phyloP scores from a whole-genome alignment of 2,797 vertebrate species.

The Ctenopoma multispine region DNA sequence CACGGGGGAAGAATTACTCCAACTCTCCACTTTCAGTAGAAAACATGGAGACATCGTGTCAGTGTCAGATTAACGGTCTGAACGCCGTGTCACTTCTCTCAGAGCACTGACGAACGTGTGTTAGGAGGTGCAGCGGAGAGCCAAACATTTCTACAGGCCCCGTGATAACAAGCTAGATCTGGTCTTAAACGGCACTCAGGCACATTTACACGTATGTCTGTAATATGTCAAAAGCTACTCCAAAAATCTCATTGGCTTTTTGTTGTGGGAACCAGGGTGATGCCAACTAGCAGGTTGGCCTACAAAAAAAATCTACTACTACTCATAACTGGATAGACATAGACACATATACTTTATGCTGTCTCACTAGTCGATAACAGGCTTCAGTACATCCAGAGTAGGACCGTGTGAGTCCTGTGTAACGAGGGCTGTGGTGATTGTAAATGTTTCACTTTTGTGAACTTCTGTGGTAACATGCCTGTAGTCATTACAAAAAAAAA shows the following conservation, averaged over 20 bases:
- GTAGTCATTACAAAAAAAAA: constrained; percentile 34
- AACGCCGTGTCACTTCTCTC: constrained; percentile 18
- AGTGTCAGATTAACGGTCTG: constrained; percentile 35
- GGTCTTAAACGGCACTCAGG: constrained; percentile 51
- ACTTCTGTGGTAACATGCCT: constrained; percentile 6
- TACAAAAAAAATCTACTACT: too few species aligned
- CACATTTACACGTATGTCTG: not conserved
- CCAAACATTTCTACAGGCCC: constrained; percentile 57
- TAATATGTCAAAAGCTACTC: not conserved
- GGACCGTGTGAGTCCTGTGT: not conserved
- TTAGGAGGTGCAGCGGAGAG: constrained; percentile 54
- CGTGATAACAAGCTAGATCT: constrained; percentile 65
- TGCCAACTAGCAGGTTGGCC: too few species aligned
- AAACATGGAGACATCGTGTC: constrained; percentile 33
- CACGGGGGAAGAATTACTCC: too few species aligned
- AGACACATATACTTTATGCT: too few species aligned
- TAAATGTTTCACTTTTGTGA: constrained; percentile 35
- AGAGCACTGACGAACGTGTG: constrained; percentile 29
- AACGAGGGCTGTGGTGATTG: not conserved
- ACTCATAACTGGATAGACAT: too few species aligned
- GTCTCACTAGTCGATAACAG: not conserved
- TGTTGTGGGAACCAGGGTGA: too few species aligned
- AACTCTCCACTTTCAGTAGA: constrained; percentile 3
- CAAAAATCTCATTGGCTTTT: not conserved
- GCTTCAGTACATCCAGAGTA: not conserved